Evolutionary conservation across 2,797 vertebrate species (phyloP), one percentile per base, ranked within the genome.

Genomic region (Enteromius mattozi): DNA sequence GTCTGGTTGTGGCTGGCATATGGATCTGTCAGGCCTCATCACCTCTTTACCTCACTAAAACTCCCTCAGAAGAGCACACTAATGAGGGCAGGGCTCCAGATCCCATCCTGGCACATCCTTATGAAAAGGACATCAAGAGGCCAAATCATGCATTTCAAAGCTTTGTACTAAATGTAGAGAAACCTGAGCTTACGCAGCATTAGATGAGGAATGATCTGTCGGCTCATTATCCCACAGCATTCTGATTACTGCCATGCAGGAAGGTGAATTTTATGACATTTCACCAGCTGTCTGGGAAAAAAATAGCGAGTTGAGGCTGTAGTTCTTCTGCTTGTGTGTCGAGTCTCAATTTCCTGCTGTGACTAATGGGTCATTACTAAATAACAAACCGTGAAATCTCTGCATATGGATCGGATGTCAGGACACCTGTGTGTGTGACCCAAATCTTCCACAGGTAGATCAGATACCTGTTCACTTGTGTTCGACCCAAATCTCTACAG

Each of bases 21-120:
- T 86, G 75, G 80, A 66, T 72, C 80, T 78, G 80, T 86, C 66
- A 86, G 85, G 85, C 74, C 68, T 65, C 75, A 82, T 86, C 80
- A 74, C 66, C 68, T 86, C 40, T 71, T 74, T 75, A 65, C 68
- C 68, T 66, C 76, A 56, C 68, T 37, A 75, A 56, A 69, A 79
- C 7, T 79, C 66, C 24, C 81, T 79, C 61, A 78, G 75, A 84
- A 59, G 51, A 84, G 65, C 75, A 70, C 14, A 70, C 75, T 78
- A 78, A 78, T 84, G 65, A 78, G 66, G 75, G 66, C 49, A 78
- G 74, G 56, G 56, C 59, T 63, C 45, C 69, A 63, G 40, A 78
- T 45, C 54, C 0, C 6, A 27, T 56, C 75, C 51, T 84, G 82
- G 24, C 75, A 30, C 49, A 84, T 69, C 24, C 63, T 70, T 21